A percentile compares a stretch with the other conserved stretches of the same genome.
phyloP scores from a whole-genome alignment of 2,888 invertebrate genomes.

The Anaspis maculata region DNA sequence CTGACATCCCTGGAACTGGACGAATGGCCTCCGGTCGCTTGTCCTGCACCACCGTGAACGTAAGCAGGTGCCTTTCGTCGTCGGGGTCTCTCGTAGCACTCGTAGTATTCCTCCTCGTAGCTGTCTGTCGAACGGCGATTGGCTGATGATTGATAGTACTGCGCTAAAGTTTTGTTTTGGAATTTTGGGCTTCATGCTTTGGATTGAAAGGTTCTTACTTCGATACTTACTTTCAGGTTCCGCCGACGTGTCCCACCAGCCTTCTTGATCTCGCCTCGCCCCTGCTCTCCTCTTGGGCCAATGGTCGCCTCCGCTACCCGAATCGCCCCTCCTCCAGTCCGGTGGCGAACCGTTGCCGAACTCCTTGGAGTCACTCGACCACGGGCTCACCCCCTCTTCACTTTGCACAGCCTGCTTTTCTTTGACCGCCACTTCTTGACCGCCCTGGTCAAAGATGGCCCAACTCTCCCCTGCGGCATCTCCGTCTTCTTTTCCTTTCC shows the following conservation, averaged over 20 bases:
- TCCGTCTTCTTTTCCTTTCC: conserved; percentile 27
- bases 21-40: conserved; percentile 41
- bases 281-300: conserved; percentile 33
- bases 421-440: conserved; percentile 25
- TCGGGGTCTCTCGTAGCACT: conserved; percentile 37
- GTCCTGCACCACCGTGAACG: conserved; percentile 28
- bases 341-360: conserved; percentile 43
- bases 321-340: conserved; percentile 45
- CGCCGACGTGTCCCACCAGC: conserved; percentile 43
- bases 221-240: conserved; percentile 37
- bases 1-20: conserved; percentile 70
- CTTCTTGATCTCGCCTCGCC: conserved; percentile 38
- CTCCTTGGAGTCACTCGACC: conserved; percentile 70
- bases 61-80: conserved; percentile 25
- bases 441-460: conserved; percentile 51
- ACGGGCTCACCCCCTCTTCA: conserved; percentile 57
- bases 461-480: conserved; percentile 47
- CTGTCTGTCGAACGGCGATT: conserved; percentile 40
- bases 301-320: conserved; percentile 42
- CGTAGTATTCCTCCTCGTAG: conserved; percentile 40
- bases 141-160: conserved; percentile 29
- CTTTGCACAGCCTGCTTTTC: conserved; percentile 36
- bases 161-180: conserved; percentile 17
- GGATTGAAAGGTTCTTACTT: too few species aligned
- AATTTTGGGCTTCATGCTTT: too few species aligned